A percentile compares a stretch with the other conserved stretches of the same genome.
Conservation (phyloP, 1,140 invertebrate genomes). For the Lepidurus packardi region DNA sequence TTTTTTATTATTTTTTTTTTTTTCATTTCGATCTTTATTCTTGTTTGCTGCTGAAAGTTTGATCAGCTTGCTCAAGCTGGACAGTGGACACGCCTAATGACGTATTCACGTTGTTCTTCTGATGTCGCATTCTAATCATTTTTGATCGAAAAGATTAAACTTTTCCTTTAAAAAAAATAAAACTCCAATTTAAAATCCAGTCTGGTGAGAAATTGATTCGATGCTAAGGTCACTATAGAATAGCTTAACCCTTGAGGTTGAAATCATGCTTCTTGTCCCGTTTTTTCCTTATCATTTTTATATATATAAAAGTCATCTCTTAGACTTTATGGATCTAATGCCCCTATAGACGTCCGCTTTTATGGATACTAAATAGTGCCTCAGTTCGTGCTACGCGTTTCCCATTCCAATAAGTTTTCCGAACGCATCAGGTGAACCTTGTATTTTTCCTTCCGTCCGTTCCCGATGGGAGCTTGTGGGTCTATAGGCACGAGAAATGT, state of each 20-base stretch:
- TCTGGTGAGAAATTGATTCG: too few relatives aligned
- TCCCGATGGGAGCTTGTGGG: not conserved
- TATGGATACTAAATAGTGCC: conserved; percentile 13
- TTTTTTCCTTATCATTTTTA: too few relatives aligned
- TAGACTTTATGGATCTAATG: conserved; percentile 7
- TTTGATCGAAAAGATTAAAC: too few relatives aligned
- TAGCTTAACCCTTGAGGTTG: too few relatives aligned
- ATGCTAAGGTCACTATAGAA: too few relatives aligned
- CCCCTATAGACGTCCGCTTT: conserved; percentile 4
- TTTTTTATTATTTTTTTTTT: not conserved
- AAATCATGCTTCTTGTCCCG: not conserved
- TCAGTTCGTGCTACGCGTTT: conserved; percentile 3
- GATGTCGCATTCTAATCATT: too few relatives aligned
- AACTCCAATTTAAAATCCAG: too few relatives aligned
- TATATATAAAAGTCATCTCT: not conserved
- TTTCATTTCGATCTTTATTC: not conserved
- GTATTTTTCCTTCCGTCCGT: not conserved
- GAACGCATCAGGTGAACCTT: conserved; percentile 12
- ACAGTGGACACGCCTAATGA: too few relatives aligned
- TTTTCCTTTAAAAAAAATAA: too few relatives aligned
- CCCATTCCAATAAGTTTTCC: conserved; percentile 18
- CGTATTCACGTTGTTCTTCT: too few relatives aligned
- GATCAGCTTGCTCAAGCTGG: too few relatives aligned
- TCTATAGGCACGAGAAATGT: not conserved
- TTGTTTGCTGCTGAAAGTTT: too few relatives aligned